These are phyloP conservation scores for Polypterus senegalus DNA, from an alignment of 2,113 vertebrate species.

Conservation along the genomic window DNA sequence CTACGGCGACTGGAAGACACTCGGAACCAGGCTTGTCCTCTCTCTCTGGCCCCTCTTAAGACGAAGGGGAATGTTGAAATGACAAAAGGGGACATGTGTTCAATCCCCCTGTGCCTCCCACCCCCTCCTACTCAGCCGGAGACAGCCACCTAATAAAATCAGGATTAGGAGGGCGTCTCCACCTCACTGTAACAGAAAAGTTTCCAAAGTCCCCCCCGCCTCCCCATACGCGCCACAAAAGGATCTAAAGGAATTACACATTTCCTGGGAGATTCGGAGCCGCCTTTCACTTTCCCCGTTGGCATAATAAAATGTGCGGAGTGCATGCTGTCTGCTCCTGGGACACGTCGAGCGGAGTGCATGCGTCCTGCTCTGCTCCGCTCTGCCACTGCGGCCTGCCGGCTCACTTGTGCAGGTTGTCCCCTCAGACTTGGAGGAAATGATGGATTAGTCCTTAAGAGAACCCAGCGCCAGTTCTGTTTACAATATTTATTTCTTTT, in stretches of 20 bases:
- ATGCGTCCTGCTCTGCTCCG: slow-evolving; percentile 9
- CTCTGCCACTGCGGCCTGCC: slow-evolving; percentile 23
- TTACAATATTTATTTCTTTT: too few relatives aligned
- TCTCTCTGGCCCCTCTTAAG: slow-evolving; percentile 80
- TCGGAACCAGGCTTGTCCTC: slow-evolving; percentile 85
- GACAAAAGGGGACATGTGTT: slow-evolving; percentile 89
- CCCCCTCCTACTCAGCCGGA: slow-evolving; percentile 46
- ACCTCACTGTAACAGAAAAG: slow-evolving; percentile 52
- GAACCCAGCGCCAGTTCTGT: too few relatives aligned
- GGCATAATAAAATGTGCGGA: slow-evolving; percentile 28
- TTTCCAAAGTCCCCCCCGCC: slow-evolving; percentile 47
- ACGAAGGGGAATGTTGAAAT: slow-evolving; percentile 50
- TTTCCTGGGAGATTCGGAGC: slow-evolving; percentile 34
- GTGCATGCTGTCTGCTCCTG: slow-evolving; percentile 15
- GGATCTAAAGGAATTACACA: slow-evolving; percentile 49
- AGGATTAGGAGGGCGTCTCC: slow-evolving; percentile 63
- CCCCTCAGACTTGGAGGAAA: too few relatives aligned
- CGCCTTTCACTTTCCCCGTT: slow-evolving; percentile 12
- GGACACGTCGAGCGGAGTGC: neutral
- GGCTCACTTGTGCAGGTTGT: slow-evolving; percentile 16
- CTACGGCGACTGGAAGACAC: slow-evolving; percentile 88
- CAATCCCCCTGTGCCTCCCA: slow-evolving; percentile 43
- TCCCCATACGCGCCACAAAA: slow-evolving; percentile 47
- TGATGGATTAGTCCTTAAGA: too few relatives aligned
- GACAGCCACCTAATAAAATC: slow-evolving; percentile 69